Percentiles rank a stretch among this genome's conserved stretches.
These are phyloP conservation scores for Cephalotes varians DNA, from an alignment of 2,888 invertebrate genomes.

Conservation along the genomic window DNA sequence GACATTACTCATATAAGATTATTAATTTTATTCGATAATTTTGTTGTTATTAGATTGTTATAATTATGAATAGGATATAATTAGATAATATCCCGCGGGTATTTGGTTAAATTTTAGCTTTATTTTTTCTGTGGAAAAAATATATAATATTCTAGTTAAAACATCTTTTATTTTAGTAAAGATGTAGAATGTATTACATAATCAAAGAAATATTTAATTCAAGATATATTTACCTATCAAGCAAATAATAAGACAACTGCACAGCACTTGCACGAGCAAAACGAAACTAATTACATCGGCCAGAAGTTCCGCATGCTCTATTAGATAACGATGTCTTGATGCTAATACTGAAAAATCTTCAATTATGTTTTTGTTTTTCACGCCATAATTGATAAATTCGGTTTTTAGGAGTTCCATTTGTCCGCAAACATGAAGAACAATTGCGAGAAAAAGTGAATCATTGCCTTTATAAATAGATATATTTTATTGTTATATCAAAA, in stretches of 20 bases:
- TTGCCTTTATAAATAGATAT: conserved; percentile 20
- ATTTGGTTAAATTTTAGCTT: not conserved
- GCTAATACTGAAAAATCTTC: not conserved
- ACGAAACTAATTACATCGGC: conserved; percentile 29
- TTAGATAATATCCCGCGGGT: not conserved
- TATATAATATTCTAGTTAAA: not conserved
- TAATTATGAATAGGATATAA: no score
- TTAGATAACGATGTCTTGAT: conserved; percentile 20
- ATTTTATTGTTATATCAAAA: not conserved
- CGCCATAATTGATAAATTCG: not conserved
- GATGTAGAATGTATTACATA: not conserved
- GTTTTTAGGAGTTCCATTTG: conserved; percentile 23
- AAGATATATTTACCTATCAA: conserved; percentile 32
- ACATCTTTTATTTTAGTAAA: not conserved
- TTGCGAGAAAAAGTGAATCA: conserved; percentile 9
- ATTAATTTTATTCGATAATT: not conserved
- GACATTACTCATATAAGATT: not conserved
- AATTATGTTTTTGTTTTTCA: not conserved
- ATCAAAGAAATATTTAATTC: not conserved
- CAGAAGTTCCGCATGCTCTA: conserved; percentile 2
- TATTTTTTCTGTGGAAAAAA: no score
- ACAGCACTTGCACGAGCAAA: conserved; percentile 11
- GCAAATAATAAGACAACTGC: conserved; percentile 33
- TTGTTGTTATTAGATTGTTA: not conserved
- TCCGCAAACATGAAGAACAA: conserved; percentile 1